Evolutionary conservation across 2,797 vertebrate species (phyloP).

Genomic region (Coilia nasus): DNA sequence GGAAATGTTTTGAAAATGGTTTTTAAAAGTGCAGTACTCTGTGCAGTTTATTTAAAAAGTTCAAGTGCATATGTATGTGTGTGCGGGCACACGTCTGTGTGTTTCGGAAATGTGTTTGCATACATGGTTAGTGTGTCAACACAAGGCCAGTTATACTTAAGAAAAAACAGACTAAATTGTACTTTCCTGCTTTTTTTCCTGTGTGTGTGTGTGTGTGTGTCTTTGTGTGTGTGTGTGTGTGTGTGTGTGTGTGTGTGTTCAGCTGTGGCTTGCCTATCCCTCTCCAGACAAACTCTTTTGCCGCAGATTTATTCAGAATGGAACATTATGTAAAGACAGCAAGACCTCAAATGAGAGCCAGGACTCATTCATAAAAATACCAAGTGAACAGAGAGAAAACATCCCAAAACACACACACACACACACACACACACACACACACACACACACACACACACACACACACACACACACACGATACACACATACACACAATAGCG

Average conservation of each 20-base stretch:
- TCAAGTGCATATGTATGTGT: neutral
- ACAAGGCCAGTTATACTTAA: no score
- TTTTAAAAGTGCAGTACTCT: neutral
- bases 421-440: conserved; percentile 3
- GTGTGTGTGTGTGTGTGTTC: no score
- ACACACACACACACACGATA: neutral
- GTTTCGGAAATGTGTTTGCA: neutral
- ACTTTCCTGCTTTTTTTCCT: neutral
- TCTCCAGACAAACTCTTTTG: conserved; percentile 40
- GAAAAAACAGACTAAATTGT: no score
- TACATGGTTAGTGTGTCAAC: no score
- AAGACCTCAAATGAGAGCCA: conserved; percentile 63
- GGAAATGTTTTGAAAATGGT: neutral
- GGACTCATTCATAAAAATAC: conserved; percentile 55
- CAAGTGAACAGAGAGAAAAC: conserved; percentile 41
- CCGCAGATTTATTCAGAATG: conserved; percentile 54
- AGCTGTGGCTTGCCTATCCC: conserved; percentile 33
- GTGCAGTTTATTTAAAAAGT: neutral
- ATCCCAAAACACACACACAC: neutral
- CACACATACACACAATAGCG: neutral
- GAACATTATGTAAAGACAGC: conserved; percentile 50
- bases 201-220: neutral
- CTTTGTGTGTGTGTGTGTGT: neutral
- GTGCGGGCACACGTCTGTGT: neutral
- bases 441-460: neutral